These are phyloP conservation scores for Mythimna impura DNA, from an alignment of 2,888 invertebrate genomes.

Conservation along the genomic window DNA sequence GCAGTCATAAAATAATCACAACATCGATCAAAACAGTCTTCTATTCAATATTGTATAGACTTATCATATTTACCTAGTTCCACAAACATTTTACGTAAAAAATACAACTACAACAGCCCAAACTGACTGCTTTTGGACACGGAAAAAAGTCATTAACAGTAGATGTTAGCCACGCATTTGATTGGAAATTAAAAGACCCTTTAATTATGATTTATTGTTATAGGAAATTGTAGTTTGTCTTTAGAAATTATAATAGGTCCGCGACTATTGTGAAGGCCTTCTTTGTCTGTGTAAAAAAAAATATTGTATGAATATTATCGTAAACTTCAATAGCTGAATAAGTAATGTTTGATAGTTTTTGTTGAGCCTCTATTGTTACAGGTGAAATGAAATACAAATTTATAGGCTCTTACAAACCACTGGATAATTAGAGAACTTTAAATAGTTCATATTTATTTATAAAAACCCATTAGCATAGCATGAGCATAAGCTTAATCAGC, in stretches of 20 bases:
- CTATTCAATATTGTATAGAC: constrained; percentile 35
- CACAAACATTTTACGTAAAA: constrained; percentile 47
- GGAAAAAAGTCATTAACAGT: constrained; percentile 75
- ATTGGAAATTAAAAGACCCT: constrained; percentile 66
- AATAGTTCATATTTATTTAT: too few relatives aligned
- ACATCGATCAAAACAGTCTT: background rate
- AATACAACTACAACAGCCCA: constrained; percentile 63
- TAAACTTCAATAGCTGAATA: background rate
- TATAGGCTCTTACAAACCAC: too few relatives aligned
- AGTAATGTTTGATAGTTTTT: too few relatives aligned
- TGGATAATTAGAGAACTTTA: too few relatives aligned
- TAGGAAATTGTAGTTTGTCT: constrained; percentile 47
- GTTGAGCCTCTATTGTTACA: too few relatives aligned
- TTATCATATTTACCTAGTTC: constrained; percentile 27
- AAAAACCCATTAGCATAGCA: background rate
- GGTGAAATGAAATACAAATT: too few relatives aligned
- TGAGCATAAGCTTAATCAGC: too few relatives aligned
- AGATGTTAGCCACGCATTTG: constrained; percentile 66
- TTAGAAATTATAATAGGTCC: constrained; percentile 23
- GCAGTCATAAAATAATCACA: constrained; percentile 10
- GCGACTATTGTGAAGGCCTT: background rate
- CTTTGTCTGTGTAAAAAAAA: background rate
- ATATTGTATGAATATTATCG: too few relatives aligned
- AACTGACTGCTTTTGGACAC: constrained; percentile 69
- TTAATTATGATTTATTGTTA: constrained; percentile 68